Percentiles rank a stretch among this genome's conserved stretches.
These are phyloP conservation scores for Halictus quadricinctus DNA, from an alignment of 2,888 invertebrate genomes.

Conservation along the genomic window DNA sequence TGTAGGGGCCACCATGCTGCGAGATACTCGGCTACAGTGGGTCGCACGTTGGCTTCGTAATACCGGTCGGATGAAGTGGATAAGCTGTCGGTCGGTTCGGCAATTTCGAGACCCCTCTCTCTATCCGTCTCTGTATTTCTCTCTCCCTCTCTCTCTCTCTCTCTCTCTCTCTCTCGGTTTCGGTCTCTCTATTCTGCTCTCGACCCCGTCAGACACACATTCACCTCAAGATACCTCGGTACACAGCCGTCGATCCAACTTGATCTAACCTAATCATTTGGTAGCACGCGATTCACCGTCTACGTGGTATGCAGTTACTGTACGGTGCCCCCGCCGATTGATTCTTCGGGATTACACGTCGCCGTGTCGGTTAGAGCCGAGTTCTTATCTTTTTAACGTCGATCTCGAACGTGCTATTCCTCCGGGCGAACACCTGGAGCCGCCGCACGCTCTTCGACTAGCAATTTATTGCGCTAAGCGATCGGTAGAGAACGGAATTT, in stretches of 20 bases:
- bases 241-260: constrained; percentile 47
- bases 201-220: neutral
- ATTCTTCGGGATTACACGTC: constrained; percentile 44
- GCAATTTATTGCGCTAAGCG: neutral
- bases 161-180: neutral
- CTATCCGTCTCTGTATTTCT: neutral
- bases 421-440: neutral
- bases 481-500: neutral
- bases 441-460: neutral
- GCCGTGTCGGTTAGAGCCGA: neutral
- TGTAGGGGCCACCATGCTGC: constrained; percentile 25
- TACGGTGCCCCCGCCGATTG: constrained; percentile 35
- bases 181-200: constrained; percentile 17
- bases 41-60: constrained; percentile 66
- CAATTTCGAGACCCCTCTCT: constrained; percentile 58
- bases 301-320: constrained; percentile 16
- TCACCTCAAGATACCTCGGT: neutral
- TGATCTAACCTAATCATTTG: constrained; percentile 68
- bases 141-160: neutral
- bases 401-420: neutral
- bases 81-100: constrained; percentile 65
- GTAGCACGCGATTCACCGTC: constrained; percentile 62
- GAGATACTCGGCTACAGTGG: constrained; percentile 51
- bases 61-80: constrained; percentile 66
- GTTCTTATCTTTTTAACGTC: constrained; percentile 31